phyloP scores from a whole-genome alignment of 2,797 vertebrate species.

The Enteromius trimaculatus region DNA sequence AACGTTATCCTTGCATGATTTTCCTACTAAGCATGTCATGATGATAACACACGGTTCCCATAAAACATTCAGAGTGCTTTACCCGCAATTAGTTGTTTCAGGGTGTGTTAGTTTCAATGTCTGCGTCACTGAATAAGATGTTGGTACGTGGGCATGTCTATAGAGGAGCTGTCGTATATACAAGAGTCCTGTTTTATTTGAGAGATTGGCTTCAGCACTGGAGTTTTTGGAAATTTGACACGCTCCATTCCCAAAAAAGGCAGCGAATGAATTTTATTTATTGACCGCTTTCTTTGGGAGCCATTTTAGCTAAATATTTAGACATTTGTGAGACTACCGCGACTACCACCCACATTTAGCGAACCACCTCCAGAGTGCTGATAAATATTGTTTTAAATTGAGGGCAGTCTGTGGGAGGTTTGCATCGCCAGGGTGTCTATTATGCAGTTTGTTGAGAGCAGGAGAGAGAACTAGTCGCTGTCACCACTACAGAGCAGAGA shows the following conservation, averaged over 20 bases:
- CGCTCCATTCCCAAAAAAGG: neutral
- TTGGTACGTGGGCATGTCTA: neutral
- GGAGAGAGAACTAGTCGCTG: constrained; percentile 39
- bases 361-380: constrained; percentile 33
- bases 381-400: constrained; percentile 47
- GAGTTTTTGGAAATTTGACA: constrained; percentile 20
- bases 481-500: constrained; percentile 46
- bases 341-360: constrained; percentile 51
- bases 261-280: neutral
- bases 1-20: neutral
- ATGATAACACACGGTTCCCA: neutral
- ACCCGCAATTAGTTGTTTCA: neutral
- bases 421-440: constrained; percentile 41
- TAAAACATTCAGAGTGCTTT: neutral
- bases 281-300: constrained; percentile 20
- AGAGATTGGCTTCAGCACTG: neutral
- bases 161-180: neutral
- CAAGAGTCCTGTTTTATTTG: neutral
- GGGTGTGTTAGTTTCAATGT: neutral
- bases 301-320: constrained; percentile 20
- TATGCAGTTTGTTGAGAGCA: constrained; percentile 42
- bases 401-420: constrained; percentile 54
- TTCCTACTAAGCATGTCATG: neutral
- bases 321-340: constrained; percentile 16
- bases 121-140: constrained; percentile 24